Evolutionary conservation across 2,113 vertebrate species (phyloP).

Genomic region (Pluvianellus socialis): DNA sequence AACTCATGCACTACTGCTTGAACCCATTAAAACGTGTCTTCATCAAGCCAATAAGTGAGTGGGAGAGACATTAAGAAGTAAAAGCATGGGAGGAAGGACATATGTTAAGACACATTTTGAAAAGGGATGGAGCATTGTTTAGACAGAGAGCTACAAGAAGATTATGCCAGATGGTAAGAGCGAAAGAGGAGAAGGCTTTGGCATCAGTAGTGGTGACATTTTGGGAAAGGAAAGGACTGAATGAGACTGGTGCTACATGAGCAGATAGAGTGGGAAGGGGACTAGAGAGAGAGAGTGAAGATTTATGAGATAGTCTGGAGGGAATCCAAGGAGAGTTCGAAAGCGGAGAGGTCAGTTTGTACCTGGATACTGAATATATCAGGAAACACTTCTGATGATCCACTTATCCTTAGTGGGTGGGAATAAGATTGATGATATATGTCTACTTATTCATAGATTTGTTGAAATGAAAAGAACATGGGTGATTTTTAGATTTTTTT

Average conservation of each 20-base stretch:
- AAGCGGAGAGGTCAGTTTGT: slow-evolving; percentile 36
- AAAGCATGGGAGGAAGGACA: slow-evolving; percentile 70
- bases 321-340: slow-evolving; percentile 24
- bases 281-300: neutral
- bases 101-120: slow-evolving; percentile 68
- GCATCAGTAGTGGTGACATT: slow-evolving; percentile 66
- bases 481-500: neutral
- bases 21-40: slow-evolving; percentile 63
- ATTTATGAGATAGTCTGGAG: slow-evolving; percentile 63
- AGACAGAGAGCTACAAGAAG: slow-evolving; percentile 62
- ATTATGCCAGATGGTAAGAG: slow-evolving; percentile 62
- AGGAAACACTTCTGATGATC: slow-evolving; percentile 12
- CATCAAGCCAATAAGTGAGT: slow-evolving; percentile 65
- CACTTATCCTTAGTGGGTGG: neutral
- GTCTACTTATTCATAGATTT: slow-evolving; percentile 37
- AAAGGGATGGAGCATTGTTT: slow-evolving; percentile 64
- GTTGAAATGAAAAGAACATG: neutral
- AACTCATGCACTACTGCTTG: slow-evolving; percentile 50
- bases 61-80: slow-evolving; percentile 65
- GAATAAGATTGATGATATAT: neutral
- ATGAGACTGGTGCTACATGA: slow-evolving; percentile 48
- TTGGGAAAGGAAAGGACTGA: slow-evolving; percentile 57
- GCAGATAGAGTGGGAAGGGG: slow-evolving; percentile 57
- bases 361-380: slow-evolving; percentile 47
- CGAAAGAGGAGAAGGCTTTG: slow-evolving; percentile 70